Evolutionary conservation across 2,113 vertebrate species (phyloP).

Genomic region (Seriola rivoliana): DNA sequence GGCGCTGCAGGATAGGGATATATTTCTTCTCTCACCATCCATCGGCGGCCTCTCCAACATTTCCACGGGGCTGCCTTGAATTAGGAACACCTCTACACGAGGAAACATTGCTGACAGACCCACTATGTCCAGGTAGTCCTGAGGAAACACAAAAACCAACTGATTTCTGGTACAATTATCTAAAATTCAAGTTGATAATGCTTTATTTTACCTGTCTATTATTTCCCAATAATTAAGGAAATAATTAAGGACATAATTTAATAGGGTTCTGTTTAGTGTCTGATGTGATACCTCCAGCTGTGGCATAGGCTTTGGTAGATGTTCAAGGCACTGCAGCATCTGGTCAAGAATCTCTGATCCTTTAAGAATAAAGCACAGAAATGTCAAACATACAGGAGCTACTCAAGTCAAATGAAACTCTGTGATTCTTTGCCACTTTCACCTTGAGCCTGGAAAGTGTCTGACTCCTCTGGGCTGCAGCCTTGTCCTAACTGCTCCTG

Average conservation of each 20-base stretch:
- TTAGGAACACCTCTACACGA: slow-evolving; percentile 88
- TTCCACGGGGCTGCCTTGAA: slow-evolving; percentile 87
- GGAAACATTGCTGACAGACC: slow-evolving; percentile 86
- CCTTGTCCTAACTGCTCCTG: slow-evolving; percentile 83
- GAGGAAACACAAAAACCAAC: slow-evolving; percentile 14
- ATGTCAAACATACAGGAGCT: not conserved
- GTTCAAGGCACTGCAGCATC: slow-evolving; percentile 88
- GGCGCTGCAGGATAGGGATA: not conserved
- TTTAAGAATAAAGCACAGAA: slow-evolving; percentile 34
- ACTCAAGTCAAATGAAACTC: not conserved
- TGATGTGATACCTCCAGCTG: slow-evolving; percentile 83
- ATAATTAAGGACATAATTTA: not conserved
- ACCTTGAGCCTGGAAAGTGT: slow-evolving; percentile 84
- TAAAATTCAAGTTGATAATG: not conserved
- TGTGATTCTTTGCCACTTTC: not conserved
- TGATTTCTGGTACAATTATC: not conserved
- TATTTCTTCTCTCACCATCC: slow-evolving; percentile 80
- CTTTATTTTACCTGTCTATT: not conserved
- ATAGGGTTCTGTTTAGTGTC: too few relatives aligned
- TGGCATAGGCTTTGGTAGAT: slow-evolving; percentile 86
- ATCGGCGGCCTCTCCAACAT: slow-evolving; percentile 86
- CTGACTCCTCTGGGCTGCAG: slow-evolving; percentile 82
- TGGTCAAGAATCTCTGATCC: slow-evolving; percentile 85
- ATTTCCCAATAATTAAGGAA: not conserved
- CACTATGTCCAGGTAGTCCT: slow-evolving; percentile 88